Base-by-base conservation (phyloP, 2,113 vertebrate species). In the Speoplatyrhinus poulsoni region DNA sequence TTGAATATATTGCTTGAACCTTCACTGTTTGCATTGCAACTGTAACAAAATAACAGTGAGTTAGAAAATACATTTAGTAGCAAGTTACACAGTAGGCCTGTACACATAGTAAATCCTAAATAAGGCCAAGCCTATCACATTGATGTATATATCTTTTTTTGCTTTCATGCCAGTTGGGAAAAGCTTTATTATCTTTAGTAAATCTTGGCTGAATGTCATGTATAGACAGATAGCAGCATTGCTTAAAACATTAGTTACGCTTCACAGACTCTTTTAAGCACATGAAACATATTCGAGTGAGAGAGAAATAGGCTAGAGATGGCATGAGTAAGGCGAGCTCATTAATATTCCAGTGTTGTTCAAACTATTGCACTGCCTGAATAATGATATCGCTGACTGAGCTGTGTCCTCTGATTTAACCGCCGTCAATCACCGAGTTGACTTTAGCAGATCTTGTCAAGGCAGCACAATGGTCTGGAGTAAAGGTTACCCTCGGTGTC, bases 1-100 rank as follows among this genome's bases (percentile, higher is more conserved):
- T 75, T 79, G 77, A 84, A 19, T 26, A 82, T 69, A 55, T 72
- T 63, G 56, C 72, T 81, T 65, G 56, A 79, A 87, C 63, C 88
- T 89, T 83, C 66, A 60, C 64, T 80, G 79, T 70, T 84, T 83
- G 67, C 66, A 77, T 70, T 75, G 70, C 57, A 76, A 48, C 59
- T 79, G 59, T 48, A 75, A 77, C 80, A 54, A 67, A 70, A 26
- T 26, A 73, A 85, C 65, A 73, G 73, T 73, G 70, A 72, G 69
- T 36, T 53, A 75, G 67, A 67, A 79, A 82, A 32, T 57, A 62
- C 12, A 19, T n/a, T 47, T n/a, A n/a, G 13, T 36, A 41, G 36
- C 4, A 8, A 41, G 36, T 8, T 6, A 32, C 48, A 64, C 26
- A 26, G 26, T 17, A 64, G 11, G 12, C 62, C 26, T 19, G 52